Conservation (phyloP, 2,888 invertebrate species). For the Empis stercorea region DNA sequence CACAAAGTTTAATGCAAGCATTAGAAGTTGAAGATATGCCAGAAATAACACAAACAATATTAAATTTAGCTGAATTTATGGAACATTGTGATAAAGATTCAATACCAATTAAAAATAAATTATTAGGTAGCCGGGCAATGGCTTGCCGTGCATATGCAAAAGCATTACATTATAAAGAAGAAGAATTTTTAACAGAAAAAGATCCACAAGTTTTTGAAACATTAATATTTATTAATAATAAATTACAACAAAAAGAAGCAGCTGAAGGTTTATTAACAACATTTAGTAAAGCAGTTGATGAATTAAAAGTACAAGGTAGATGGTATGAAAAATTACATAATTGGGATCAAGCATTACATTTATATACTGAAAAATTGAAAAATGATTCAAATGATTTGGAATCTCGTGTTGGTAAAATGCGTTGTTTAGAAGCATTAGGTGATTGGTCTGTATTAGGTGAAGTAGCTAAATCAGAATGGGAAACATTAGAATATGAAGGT, state of each 20-base stretch:
- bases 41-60: constrained; percentile 88
- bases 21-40: constrained; percentile 86
- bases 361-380: constrained; percentile 67
- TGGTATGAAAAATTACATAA: constrained; percentile 99
- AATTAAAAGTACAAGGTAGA: constrained; percentile 56
- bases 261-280: constrained; percentile 86
- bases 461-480: constrained; percentile 70
- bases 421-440: constrained; percentile 90
- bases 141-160: constrained; percentile 69
- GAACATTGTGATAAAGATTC: constrained; percentile 97
- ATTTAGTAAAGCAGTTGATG: constrained; percentile 54
- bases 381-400: constrained; percentile 57
- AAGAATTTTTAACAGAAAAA: constrained; percentile 76
- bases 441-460: constrained; percentile 86
- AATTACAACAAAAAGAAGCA: constrained; percentile 95
- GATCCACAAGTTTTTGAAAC: constrained; percentile 84
- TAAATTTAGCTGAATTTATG: constrained; percentile 98
- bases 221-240: constrained; percentile 93
- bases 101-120: constrained; percentile 72
- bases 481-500: constrained; percentile 43
- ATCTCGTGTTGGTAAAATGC: constrained; percentile 80
- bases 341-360: constrained; percentile 89
- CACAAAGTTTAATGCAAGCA: constrained; percentile 77
- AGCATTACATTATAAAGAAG: constrained; percentile 62
- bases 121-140: constrained; percentile 89